Evolutionary conservation across 2,113 vertebrate species (phyloP), one percentile per base, ranked within the genome.

Genomic region (Cynopterus brachyotis): DNA sequence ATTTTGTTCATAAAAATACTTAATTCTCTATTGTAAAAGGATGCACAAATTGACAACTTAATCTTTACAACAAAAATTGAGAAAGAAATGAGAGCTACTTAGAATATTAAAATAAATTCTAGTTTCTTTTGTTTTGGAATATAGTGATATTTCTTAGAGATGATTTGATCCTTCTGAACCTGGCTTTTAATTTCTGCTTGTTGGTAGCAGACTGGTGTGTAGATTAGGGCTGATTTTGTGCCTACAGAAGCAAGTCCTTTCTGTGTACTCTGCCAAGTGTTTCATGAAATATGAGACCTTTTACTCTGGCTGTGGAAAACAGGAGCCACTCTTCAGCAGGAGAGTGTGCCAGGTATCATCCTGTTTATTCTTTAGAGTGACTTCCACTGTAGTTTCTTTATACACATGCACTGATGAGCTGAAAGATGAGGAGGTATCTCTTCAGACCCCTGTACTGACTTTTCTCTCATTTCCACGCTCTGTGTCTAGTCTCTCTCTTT

Each of bases 1-100:
- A 75, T 84, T 73, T 35, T 42, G 3, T 22, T 60, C 80, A 37
- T 37, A n/a, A 81, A 79, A 90, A 12, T 35, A 85, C 73, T 92
- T 72, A n/a, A 84, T 73, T 80, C 4, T 62, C 47, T 59, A 67
- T 67, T 85, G 6, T 45, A 60, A 80, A 93, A 60, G 73, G 19
- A 35, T 35, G 2, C 20, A 59, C 1, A 53, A 57, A 19, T 8
- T 67, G 22, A 22, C 17, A 85, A 53, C 12, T 42, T 17, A 69
- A 16, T 55, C 20, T 69, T 73, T 59, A 17, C 9, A n/a, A 45
- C 24, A 35, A 81, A 86, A 73, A 35, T 40, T 40, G 85, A 73
- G 20, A 42, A 78, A 79, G 3, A 2, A 73, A 84, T 73, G 32
- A 60, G 30, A 60, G 10, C 30, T 89, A 42, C 22, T 80, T 78